Evolutionary conservation across 2,797 vertebrate genomes (phyloP).

Genomic region (Margarornis squamiger): DNA sequence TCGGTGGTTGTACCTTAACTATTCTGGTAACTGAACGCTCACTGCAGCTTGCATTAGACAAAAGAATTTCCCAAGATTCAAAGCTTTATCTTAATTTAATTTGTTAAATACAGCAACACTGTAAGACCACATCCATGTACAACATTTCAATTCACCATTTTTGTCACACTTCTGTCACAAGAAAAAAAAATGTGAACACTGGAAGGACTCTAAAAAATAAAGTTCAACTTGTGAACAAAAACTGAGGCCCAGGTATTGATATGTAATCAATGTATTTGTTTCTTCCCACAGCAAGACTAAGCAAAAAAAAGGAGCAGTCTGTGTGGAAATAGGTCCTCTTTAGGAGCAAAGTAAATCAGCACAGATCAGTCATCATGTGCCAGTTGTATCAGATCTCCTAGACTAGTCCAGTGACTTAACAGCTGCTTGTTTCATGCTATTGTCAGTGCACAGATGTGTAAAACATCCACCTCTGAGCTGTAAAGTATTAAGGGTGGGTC

Average conservation of each 20-base stretch:
- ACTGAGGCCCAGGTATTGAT: neutral
- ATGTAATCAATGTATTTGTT: neutral
- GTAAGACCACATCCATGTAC: neutral
- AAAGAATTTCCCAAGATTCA: neutral
- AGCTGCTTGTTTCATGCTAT: neutral
- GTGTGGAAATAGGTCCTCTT: neutral
- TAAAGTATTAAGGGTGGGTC: neutral
- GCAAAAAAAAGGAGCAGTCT: neutral
- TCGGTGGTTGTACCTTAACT: neutral
- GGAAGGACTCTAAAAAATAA: conserved; percentile 37
- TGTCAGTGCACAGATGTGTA: neutral
- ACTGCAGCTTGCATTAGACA: neutral
- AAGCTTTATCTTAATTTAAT: neutral
- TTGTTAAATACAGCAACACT: neutral
- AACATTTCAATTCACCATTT: neutral
- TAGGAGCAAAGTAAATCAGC: neutral
- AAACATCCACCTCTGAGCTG: neutral
- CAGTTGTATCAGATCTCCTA: neutral
- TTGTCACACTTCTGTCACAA: conserved; percentile 21
- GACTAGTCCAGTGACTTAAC: neutral
- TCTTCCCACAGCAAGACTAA: neutral
- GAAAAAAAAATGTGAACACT: neutral
- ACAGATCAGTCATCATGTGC: neutral
- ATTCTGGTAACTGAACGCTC: neutral
- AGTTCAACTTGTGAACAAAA: neutral